These are phyloP conservation scores for Tarsius wallacei DNA, from an alignment of 2,797 vertebrate genomes.

Conservation along the genomic window DNA sequence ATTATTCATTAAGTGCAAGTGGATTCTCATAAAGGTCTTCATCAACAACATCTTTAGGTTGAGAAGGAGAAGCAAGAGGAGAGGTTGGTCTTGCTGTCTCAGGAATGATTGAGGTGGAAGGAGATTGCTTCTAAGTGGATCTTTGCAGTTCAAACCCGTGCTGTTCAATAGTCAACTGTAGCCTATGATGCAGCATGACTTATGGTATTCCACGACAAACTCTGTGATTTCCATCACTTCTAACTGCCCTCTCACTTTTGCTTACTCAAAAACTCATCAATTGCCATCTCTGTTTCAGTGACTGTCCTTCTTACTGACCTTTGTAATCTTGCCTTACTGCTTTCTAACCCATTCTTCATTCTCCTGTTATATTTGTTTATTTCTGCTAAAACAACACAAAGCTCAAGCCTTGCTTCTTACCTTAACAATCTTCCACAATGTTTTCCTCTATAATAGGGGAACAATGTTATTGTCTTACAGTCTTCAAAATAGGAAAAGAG, in stretches of 20 bases:
- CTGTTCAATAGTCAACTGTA: not conserved
- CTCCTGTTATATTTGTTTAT: not conserved
- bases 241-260: not conserved
- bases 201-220: accelerated
- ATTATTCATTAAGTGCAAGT: not conserved
- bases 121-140: not conserved
- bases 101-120: not conserved
- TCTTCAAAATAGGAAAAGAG: not conserved
- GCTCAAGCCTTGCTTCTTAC: not conserved
- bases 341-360: not conserved
- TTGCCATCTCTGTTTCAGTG: not conserved
- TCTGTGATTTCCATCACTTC: not conserved
- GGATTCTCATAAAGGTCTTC: not conserved
- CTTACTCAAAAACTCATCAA: not conserved
- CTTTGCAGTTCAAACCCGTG: not conserved
- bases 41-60: not conserved
- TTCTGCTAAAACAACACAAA: slow-evolving; percentile 20
- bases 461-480: not conserved
- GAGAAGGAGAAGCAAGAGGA: not conserved
- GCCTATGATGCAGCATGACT: not conserved
- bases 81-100: not conserved
- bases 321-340: not conserved
- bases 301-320: not conserved
- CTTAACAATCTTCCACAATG: not conserved
- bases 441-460: not conserved